A percentile compares a stretch with the other conserved stretches of the same genome.
phyloP scores from a whole-genome alignment of 1,140 invertebrate species.

The Meteorus sp. region DNA sequence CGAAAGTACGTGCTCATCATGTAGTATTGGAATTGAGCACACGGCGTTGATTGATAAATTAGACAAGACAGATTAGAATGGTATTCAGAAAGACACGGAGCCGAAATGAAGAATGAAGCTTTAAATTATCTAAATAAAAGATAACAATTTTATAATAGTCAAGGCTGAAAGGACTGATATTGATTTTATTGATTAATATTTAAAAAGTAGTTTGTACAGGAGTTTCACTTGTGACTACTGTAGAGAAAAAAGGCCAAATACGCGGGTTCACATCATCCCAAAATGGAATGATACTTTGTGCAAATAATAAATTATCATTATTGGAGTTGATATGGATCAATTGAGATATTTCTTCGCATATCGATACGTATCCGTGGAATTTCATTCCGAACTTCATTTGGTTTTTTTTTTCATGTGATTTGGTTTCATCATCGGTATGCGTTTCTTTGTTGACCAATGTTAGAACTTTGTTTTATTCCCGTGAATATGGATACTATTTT shows the following conservation, averaged over 20 bases:
- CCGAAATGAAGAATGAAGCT: slow-evolving; percentile 55
- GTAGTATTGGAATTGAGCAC: too few relatives aligned
- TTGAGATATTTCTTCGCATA: slow-evolving; percentile 60
- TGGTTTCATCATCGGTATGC: too few relatives aligned
- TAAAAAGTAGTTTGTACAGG: slow-evolving; percentile 46
- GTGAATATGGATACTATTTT: too few relatives aligned
- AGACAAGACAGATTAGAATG: slow-evolving; percentile 10
- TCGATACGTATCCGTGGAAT: slow-evolving; percentile 54
- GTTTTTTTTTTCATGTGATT: slow-evolving; percentile 38
- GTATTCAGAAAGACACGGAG: slow-evolving; percentile 39
- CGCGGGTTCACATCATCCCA: slow-evolving; percentile 54
- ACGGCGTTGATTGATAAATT: too few relatives aligned
- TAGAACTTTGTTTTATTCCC: too few relatives aligned
- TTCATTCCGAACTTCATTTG: slow-evolving; percentile 47
- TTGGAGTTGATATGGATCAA: slow-evolving; percentile 61
- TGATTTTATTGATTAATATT: slow-evolving; percentile 53
- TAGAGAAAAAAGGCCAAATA: slow-evolving; percentile 62
- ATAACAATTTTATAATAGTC: slow-evolving; percentile 51
- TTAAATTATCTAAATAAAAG: slow-evolving; percentile 56
- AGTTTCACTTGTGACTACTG: slow-evolving; percentile 56
- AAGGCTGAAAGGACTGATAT: slow-evolving; percentile 48
- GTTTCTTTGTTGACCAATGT: too few relatives aligned
- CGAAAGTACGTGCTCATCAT: slow-evolving; percentile 38
- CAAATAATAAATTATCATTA: slow-evolving; percentile 62
- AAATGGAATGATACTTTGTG: slow-evolving; percentile 49